Conservation (phyloP, 2,797 vertebrate species). For the Tenualosa ilisha region DNA sequence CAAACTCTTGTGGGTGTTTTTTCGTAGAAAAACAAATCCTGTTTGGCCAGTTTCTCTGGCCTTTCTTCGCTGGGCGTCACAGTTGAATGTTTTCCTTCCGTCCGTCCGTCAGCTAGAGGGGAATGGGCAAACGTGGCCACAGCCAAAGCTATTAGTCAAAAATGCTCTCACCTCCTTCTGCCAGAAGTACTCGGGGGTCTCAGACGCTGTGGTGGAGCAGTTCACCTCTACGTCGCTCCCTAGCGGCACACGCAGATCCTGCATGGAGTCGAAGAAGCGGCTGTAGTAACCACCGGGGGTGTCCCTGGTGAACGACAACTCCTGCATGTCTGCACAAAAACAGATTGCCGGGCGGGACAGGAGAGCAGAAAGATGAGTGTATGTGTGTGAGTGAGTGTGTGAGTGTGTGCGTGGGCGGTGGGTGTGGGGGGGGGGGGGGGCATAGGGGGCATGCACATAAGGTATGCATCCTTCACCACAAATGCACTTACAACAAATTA, state of each 20-base stretch:
- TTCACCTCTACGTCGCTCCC: conserved; percentile 70
- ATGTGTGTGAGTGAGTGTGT: conserved; percentile 21
- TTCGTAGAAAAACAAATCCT: not conserved
- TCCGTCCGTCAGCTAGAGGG: not conserved
- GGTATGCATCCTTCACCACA: conserved; percentile 28
- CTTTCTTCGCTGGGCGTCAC: not conserved
- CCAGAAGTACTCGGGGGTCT: conserved; percentile 72
- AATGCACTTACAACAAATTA: conserved; percentile 51
- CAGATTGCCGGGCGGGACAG: not conserved
- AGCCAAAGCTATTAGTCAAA: conserved; percentile 36
- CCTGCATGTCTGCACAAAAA: conserved; percentile 66
- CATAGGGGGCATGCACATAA: not conserved
- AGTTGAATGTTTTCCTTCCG: not conserved
- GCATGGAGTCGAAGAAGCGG: conserved; percentile 57
- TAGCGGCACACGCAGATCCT: conserved; percentile 62
- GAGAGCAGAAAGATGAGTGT: conserved; percentile 26
- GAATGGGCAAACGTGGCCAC: not conserved
- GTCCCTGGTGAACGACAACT: conserved; percentile 44
- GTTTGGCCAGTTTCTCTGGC: not conserved
- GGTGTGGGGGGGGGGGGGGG: too few relatives aligned
- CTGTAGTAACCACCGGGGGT: conserved; percentile 50
- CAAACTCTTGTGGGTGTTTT: not conserved
- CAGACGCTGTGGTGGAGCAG: conserved; percentile 70
- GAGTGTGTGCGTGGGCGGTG: too few relatives aligned
- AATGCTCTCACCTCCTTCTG: conserved; percentile 69